A percentile compares a stretch with the other conserved stretches of the same genome.
These are phyloP conservation scores for Lepidurus arcticus DNA, from an alignment of 1,140 invertebrate genomes.

Conservation along the genomic window DNA sequence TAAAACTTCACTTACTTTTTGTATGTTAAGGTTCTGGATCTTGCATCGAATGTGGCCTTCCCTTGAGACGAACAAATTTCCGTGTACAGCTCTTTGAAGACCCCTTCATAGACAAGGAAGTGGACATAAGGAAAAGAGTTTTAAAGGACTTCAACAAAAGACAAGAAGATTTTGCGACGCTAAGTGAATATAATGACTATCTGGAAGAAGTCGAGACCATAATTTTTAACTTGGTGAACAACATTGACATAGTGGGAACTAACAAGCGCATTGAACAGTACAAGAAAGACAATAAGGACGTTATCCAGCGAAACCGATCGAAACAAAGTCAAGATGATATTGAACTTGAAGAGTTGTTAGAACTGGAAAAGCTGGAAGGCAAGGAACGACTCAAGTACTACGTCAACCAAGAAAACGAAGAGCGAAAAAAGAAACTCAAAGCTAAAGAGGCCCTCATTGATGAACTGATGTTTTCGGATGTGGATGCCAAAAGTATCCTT, in stretches of 20 bases:
- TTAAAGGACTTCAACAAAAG: conserved; percentile 87
- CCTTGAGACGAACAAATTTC: conserved; percentile 82
- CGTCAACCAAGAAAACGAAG: conserved; percentile 49
- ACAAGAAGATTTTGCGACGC: conserved; percentile 75
- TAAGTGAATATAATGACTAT: conserved; percentile 87
- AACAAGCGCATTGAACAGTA: conserved; percentile 90
- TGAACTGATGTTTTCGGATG: conserved; percentile 87
- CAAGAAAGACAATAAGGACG: conserved; percentile 85
- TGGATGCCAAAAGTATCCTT: conserved; percentile 79
- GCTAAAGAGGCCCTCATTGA: conserved; percentile 87
- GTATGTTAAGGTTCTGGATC: conserved; percentile 69
- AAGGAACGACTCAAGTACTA: conserved; percentile 54
- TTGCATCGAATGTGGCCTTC: conserved; percentile 85
- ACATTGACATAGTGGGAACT: conserved; percentile 82
- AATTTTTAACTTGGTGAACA: conserved; percentile 85
- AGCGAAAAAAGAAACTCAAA: conserved; percentile 72
- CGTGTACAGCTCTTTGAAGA: conserved; percentile 94
- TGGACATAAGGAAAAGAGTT: conserved; percentile 86
- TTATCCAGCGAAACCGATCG: conserved; percentile 78
- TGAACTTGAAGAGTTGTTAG: conserved; percentile 80
- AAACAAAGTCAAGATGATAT: conserved; percentile 52
- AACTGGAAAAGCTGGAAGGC: conserved; percentile 66
- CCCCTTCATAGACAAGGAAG: conserved; percentile 91
- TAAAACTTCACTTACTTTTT: conserved; percentile 11
- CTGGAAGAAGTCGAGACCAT: conserved; percentile 82